A percentile compares a stretch with the other conserved stretches of the same genome.
These are phyloP conservation scores for Scalopus aquaticus DNA, from an alignment of 2,113 vertebrate species.

Conservation along the genomic window DNA sequence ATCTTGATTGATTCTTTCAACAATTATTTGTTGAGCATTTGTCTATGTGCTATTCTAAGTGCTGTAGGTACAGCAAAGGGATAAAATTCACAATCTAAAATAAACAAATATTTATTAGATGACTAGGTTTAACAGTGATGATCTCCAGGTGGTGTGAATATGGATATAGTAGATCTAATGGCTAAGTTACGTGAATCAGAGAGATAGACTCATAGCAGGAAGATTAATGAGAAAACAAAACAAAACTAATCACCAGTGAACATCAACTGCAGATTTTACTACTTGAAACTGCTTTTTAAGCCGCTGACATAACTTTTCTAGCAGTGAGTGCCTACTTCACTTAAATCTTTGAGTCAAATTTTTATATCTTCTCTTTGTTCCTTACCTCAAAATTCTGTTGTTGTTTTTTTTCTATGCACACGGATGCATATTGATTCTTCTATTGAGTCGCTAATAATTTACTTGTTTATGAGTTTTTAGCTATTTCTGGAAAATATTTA, in stretches of 20 bases:
- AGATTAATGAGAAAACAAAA: not conserved
- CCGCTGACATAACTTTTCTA: not conserved
- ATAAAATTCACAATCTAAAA: not conserved
- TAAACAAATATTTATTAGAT: not conserved
- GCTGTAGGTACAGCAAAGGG: not conserved
- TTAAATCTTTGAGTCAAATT: not conserved
- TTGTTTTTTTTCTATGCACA: not conserved
- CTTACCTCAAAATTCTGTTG: not conserved
- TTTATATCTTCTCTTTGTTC: not conserved
- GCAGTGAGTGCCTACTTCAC: not conserved
- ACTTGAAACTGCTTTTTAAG: not conserved
- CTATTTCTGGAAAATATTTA: slow-evolving; percentile 10
- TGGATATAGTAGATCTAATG: not conserved
- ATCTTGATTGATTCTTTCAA: not conserved
- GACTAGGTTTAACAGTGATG: not conserved
- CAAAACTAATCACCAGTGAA: not conserved
- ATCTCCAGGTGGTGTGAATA: not conserved
- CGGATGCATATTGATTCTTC: not conserved
- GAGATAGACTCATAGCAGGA: not conserved
- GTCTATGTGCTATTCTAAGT: not conserved
- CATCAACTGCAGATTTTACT: not conserved
- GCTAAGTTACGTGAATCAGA: not conserved
- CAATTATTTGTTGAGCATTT: not conserved
- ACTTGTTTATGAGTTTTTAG: not conserved
- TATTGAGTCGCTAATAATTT: not conserved